Conservation (phyloP, 2,888 invertebrate species). For the Synergus japonicus region DNA sequence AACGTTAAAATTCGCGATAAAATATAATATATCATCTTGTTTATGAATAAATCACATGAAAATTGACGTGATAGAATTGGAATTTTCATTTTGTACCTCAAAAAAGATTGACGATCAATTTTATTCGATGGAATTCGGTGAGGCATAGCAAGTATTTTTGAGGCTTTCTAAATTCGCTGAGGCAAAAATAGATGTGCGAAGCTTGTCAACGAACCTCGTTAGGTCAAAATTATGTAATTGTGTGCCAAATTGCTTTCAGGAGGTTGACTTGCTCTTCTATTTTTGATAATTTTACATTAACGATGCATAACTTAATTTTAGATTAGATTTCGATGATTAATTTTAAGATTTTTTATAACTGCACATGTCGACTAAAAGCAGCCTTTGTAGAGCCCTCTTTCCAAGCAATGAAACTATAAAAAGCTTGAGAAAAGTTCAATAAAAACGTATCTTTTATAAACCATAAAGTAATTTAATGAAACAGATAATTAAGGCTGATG, state of each 20-base stretch:
- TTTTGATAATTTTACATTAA: background rate
- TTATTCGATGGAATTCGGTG: constrained; percentile 9
- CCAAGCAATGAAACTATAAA: too few species aligned
- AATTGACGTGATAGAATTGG: background rate
- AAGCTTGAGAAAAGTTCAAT: too few species aligned
- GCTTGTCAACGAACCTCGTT: constrained; percentile 33
- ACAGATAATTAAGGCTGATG: background rate
- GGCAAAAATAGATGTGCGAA: constrained; percentile 22
- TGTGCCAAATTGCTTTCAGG: constrained; percentile 16
- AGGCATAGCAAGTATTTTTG: constrained; percentile 1
- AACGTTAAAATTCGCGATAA: background rate
- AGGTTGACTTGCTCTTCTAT: constrained; percentile 4
- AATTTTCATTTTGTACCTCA: background rate
- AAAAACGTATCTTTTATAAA: background rate
- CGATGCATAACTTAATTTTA: too few species aligned
- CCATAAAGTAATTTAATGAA: background rate
- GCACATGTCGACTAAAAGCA: too few species aligned
- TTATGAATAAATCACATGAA: too few species aligned
- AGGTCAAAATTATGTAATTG: constrained; percentile 22
- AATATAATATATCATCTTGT: background rate
- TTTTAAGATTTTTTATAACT: too few species aligned
- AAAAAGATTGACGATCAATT: background rate
- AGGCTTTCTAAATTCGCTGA: constrained; percentile 5
- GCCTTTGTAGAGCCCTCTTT: too few species aligned
- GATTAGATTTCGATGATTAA: too few species aligned